A percentile compares a stretch with the other conserved stretches of the same genome.
Evolutionary conservation across 1,140 invertebrate species (phyloP).

Genomic region (Drosophila dunni): DNA sequence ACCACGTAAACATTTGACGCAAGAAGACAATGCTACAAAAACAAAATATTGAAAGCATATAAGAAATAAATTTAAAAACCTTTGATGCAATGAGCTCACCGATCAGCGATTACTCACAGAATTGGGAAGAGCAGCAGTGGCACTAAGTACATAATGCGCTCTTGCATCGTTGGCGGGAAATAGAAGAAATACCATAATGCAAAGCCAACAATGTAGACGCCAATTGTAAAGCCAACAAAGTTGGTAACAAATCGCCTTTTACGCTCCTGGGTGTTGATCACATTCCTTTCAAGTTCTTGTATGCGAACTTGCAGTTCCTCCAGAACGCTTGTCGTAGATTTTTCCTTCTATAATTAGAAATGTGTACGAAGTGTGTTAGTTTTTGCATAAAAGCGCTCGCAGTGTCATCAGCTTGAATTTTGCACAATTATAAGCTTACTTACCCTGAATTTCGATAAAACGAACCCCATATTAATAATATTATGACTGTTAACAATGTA

Average conservation of each 20-base stretch:
- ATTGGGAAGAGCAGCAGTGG: slow-evolving; percentile 91
- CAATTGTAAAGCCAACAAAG: slow-evolving; percentile 91
- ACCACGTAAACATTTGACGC: slow-evolving; percentile 93
- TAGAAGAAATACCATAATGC: slow-evolving; percentile 92
- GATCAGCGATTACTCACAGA: slow-evolving; percentile 88
- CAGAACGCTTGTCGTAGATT: slow-evolving; percentile 90
- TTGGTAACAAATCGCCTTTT: slow-evolving; percentile 92
- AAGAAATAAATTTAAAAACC: neutral
- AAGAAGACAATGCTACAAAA: slow-evolving; percentile 90
- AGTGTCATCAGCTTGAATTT: slow-evolving; percentile 16
- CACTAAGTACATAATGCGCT: slow-evolving; percentile 89
- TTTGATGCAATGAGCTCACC: slow-evolving; percentile 47
- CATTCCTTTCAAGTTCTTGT: slow-evolving; percentile 91
- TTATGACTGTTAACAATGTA: slow-evolving; percentile 13
- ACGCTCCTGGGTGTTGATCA: slow-evolving; percentile 90
- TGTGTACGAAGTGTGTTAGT: slow-evolving; percentile 48
- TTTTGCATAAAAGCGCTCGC: slow-evolving; percentile 17
- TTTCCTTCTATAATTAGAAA: slow-evolving; percentile 90
- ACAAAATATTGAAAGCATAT: slow-evolving; percentile 20
- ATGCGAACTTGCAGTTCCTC: slow-evolving; percentile 93
- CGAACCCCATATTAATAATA: slow-evolving; percentile 47
- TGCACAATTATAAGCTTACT: slow-evolving; percentile 12
- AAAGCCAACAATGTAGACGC: slow-evolving; percentile 91
- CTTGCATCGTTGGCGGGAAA: slow-evolving; percentile 88
- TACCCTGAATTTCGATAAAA: slow-evolving; percentile 63